Conservation (phyloP, 2,113 vertebrate species). For the Leiothrix lutea region DNA sequence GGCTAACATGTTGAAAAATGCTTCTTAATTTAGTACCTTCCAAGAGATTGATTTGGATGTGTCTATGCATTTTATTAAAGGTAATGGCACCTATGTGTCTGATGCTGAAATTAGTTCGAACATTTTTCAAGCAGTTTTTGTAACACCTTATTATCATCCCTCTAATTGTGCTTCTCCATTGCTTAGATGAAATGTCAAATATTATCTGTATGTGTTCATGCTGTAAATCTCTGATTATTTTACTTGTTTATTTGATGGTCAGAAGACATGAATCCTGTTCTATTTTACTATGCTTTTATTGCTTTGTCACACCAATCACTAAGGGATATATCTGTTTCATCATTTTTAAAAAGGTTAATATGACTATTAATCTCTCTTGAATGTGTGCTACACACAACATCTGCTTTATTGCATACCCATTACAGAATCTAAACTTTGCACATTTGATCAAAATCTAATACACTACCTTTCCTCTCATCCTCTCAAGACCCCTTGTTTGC, state of each 20-base stretch:
- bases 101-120: conserved; percentile 9
- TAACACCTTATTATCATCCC: background rate
- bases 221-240: conserved; percentile 38
- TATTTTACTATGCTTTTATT: background rate
- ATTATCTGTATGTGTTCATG: background rate
- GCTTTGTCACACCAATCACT: background rate
- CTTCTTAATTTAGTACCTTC: background rate
- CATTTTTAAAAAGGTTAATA: conserved; percentile 6
- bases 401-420: background rate
- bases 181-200: conserved; percentile 19
- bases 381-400: background rate
- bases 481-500: background rate
- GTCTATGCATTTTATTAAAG: background rate
- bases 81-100: background rate
- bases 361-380: conserved; percentile 25
- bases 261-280: background rate
- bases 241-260: conserved; percentile 33
- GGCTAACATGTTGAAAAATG: background rate
- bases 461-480: background rate
- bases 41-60: background rate
- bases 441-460: background rate
- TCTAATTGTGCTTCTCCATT: conserved; percentile 15
- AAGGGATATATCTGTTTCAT: background rate
- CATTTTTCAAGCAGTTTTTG: conserved; percentile 28
- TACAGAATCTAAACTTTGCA: background rate